phyloP scores from a whole-genome alignment of 2,113 vertebrate species.

The Rhinolophus ferrumequinum region DNA sequence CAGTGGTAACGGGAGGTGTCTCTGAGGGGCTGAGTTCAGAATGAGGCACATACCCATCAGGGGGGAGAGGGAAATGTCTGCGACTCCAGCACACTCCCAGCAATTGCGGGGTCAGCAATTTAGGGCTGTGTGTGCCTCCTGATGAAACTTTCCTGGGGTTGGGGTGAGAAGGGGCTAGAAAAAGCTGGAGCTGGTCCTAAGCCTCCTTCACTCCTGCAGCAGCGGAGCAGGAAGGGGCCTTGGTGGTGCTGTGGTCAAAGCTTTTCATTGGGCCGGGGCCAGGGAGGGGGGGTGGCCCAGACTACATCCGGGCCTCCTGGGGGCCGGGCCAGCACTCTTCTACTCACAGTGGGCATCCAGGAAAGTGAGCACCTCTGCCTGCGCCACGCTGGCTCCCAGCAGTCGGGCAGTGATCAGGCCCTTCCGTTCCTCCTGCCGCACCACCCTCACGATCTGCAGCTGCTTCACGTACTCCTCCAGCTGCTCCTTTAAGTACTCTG shows the following conservation, averaged over 20 bases:
- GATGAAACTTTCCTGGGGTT: not conserved
- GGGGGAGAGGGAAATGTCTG: not conserved
- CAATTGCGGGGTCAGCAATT: not conserved
- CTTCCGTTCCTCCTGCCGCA: slow-evolving; percentile 93
- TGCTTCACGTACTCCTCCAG: slow-evolving; percentile 90
- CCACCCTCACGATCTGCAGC: slow-evolving; percentile 92
- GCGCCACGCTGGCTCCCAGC: slow-evolving; percentile 92
- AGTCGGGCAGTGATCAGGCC: slow-evolving; percentile 96
- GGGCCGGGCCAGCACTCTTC: not conserved
- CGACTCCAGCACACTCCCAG: not conserved
- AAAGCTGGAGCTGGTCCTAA: not conserved
- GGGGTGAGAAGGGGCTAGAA: not conserved
- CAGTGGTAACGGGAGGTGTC: not conserved
- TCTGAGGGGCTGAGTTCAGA: not conserved
- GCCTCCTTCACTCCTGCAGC: not conserved
- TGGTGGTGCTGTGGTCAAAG: not conserved
- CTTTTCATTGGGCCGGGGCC: not conserved
- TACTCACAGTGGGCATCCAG: slow-evolving; percentile 93
- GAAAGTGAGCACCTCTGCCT: slow-evolving; percentile 95
- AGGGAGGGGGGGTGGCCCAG: too few relatives aligned
- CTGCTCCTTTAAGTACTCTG: slow-evolving; percentile 91
- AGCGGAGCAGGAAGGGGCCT: not conserved
- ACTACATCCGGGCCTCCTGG: not conserved
- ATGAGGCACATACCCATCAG: not conserved
- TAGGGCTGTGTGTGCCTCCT: not conserved